Evolutionary conservation across 35 echinoderm and acorn worm genomes (phyloP).

Genomic region (Diadema setosum): DNA sequence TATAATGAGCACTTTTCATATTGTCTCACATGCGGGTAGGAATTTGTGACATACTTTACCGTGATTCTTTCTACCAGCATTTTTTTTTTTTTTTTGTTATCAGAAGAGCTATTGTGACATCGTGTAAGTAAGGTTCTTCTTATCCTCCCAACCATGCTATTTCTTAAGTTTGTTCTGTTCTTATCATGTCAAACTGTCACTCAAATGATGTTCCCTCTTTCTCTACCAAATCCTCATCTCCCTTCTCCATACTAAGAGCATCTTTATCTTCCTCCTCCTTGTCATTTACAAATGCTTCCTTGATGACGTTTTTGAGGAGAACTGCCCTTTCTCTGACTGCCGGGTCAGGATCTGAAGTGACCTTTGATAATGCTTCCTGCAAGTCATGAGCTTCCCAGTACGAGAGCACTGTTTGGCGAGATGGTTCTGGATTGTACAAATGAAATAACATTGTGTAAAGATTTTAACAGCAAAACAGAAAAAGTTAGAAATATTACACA

Average conservation of each 20-base stretch:
- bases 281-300: not conserved
- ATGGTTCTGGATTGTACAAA: not conserved
- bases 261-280: not conserved
- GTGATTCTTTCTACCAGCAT: too few species aligned
- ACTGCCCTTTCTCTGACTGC: conserved; percentile 44
- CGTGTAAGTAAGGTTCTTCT: too few species aligned
- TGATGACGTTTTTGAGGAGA: conserved; percentile 36
- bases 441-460: not conserved
- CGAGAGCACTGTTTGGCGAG: conserved; percentile 1
- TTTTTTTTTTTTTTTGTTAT: too few species aligned
- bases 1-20: too few species aligned
- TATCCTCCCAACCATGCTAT: too few species aligned
- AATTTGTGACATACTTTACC: too few species aligned
- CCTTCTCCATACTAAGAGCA: not conserved
- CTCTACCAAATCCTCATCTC: not conserved
- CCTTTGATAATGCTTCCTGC: conserved; percentile 39
- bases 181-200: too few species aligned
- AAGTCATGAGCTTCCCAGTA: not conserved
- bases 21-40: too few species aligned
- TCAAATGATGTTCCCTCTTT: too few species aligned
- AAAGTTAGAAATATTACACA: not conserved
- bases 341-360: conserved; percentile 54
- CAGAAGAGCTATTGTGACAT: too few species aligned
- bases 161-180: too few species aligned
- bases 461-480: not conserved